These are phyloP conservation scores for Platalea minor DNA, from an alignment of 2,797 vertebrate genomes.

Conservation along the genomic window DNA sequence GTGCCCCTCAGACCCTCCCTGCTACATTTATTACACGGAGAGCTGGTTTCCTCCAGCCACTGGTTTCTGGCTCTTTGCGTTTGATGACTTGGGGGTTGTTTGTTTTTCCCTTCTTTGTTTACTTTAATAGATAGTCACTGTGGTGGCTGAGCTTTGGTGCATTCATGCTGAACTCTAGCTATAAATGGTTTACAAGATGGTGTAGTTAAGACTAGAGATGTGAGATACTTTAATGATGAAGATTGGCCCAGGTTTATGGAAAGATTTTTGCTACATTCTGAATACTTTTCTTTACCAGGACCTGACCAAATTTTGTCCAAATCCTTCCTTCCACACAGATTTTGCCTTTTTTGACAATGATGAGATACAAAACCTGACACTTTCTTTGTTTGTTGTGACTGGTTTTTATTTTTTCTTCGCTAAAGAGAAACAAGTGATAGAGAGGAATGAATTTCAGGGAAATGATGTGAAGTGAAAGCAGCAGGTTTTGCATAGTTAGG, in stretches of 20 bases:
- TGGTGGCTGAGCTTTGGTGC: background rate
- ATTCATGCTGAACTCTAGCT: background rate
- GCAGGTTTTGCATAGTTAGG: slow-evolving; percentile 18
- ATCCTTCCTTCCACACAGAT: background rate
- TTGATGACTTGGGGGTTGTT: background rate
- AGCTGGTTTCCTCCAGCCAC: background rate
- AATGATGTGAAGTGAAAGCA: slow-evolving; percentile 28
- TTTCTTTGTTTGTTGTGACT: background rate
- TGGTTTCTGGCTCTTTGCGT: accelerated
- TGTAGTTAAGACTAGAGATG: background rate
- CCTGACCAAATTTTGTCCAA: background rate
- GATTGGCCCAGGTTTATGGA: background rate
- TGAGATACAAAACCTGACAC: background rate
- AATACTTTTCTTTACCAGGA: background rate
- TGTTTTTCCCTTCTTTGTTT: background rate
- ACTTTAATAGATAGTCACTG: background rate
- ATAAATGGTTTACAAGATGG: background rate
- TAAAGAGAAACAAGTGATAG: background rate
- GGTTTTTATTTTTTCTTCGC: background rate
- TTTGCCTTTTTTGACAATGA: background rate
- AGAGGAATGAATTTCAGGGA: background rate
- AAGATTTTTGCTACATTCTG: background rate
- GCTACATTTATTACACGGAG: background rate
- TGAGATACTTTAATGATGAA: background rate
- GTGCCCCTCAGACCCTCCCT: background rate